These are phyloP conservation scores for Paramormyrops kingsleyae DNA, from an alignment of 2,113 vertebrate genomes.

Conservation along the genomic window DNA sequence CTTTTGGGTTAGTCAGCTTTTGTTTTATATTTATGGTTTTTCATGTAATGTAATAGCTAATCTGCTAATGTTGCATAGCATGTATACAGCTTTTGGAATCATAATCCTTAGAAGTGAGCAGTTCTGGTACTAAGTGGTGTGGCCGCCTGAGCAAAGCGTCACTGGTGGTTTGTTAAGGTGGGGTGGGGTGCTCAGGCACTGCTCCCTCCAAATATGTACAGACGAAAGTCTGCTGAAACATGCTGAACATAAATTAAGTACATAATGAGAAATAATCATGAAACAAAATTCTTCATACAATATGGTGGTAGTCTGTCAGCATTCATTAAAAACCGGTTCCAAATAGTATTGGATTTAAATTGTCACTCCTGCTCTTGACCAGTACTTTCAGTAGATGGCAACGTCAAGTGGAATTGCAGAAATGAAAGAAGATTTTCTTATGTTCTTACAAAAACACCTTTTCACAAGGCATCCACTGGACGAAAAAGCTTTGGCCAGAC, in stretches of 20 bases:
- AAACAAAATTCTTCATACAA: background rate
- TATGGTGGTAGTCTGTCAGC: background rate
- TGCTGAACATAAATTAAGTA: background rate
- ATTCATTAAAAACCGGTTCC: background rate
- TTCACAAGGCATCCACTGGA: background rate
- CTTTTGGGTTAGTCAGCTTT: background rate
- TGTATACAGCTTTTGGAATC: background rate
- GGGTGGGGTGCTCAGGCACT: too few relatives aligned
- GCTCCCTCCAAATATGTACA: background rate
- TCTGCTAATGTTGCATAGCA: background rate
- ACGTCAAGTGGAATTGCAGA: background rate
- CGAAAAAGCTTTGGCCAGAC: background rate
- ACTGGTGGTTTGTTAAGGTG: too few relatives aligned
- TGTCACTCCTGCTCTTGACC: background rate
- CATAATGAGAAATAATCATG: background rate
- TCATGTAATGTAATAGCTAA: background rate
- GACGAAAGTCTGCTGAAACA: background rate
- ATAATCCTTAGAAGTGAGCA: background rate
- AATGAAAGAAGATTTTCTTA: background rate
- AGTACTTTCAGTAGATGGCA: background rate
- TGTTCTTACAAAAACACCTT: background rate
- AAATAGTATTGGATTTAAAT: background rate
- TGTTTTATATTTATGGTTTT: background rate
- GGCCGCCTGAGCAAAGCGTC: too few relatives aligned
- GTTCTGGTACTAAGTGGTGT: too few relatives aligned